A percentile compares a stretch with the other conserved stretches of the same genome.
Conservation (phyloP, 2,888 invertebrate species). For the Philereme transversata region DNA sequence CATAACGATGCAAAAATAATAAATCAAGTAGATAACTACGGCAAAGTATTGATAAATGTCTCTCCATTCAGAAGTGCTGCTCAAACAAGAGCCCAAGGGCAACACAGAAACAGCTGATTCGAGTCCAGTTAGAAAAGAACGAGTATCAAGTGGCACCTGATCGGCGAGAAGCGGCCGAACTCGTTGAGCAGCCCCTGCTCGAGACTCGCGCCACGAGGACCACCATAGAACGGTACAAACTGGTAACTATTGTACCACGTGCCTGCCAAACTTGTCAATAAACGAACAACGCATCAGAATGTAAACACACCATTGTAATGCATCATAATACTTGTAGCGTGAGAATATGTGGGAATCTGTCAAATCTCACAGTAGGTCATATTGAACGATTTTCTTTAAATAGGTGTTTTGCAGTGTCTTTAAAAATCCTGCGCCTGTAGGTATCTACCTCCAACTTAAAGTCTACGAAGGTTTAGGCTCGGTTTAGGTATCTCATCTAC, state of each 20-base stretch:
- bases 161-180: conserved; percentile 77
- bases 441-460: no score
- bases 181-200: conserved; percentile 74
- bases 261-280: conserved; percentile 70
- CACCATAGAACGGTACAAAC: conserved; percentile 78
- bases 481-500: no score
- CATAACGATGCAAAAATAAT: neutral
- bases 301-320: conserved; percentile 22
- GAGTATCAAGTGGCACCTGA: conserved; percentile 80
- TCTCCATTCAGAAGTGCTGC: conserved; percentile 26
- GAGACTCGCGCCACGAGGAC: conserved; percentile 45
- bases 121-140: conserved; percentile 82
- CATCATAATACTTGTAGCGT: conserved; percentile 3
- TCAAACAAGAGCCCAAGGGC: conserved; percentile 53
- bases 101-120: conserved; percentile 74
- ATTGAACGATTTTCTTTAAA: neutral
- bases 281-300: conserved; percentile 49
- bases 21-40: neutral
- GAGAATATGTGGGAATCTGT: neutral
- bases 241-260: conserved; percentile 78
- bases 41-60: conserved; percentile 12
- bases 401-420: no score
- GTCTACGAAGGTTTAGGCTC: no score
- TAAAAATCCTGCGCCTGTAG: no score
- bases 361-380: conserved; percentile 4